These are phyloP conservation scores for Quiscalus mexicanus DNA, from an alignment of 2,113 vertebrate genomes.

Conservation along the genomic window DNA sequence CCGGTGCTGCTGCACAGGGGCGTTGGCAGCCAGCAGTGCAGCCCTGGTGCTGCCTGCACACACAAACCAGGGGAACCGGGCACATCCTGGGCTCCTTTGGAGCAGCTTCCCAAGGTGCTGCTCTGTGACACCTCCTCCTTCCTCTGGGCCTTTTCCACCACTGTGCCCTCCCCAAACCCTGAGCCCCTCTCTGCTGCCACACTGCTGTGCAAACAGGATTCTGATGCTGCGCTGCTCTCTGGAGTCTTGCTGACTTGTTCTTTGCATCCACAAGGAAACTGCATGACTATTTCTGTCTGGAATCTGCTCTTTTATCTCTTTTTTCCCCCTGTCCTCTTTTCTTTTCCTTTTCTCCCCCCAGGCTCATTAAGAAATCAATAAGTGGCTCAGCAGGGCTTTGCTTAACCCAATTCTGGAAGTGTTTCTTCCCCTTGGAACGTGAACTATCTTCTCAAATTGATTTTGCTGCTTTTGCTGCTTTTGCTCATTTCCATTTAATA, in stretches of 20 bases:
- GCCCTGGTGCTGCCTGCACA: background rate
- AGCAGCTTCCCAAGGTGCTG: background rate
- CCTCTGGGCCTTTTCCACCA: background rate
- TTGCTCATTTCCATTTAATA: background rate
- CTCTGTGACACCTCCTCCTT: background rate
- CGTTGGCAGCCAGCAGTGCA: background rate
- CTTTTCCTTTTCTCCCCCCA: background rate
- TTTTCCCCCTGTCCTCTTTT: background rate
- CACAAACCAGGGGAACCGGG: no score
- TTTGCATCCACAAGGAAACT: background rate
- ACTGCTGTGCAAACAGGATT: background rate
- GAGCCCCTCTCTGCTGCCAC: background rate
- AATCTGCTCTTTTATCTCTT: background rate
- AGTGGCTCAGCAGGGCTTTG: background rate
- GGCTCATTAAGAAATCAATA: conserved; percentile 42
- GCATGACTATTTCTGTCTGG: conserved; percentile 6
- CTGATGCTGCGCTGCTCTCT: background rate
- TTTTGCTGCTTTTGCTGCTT: conserved; percentile 23
- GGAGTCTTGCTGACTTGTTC: background rate
- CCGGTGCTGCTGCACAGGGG: fast-evolving
- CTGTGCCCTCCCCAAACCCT: fast-evolving
- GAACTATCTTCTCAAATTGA: background rate
- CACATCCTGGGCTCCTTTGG: fast-evolving
- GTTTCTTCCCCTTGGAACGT: background rate
- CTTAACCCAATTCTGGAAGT: conserved; percentile 14